Evolutionary conservation across 1,140 invertebrate genomes (phyloP).

Genomic region (Schlechtendalia chinensis): DNA sequence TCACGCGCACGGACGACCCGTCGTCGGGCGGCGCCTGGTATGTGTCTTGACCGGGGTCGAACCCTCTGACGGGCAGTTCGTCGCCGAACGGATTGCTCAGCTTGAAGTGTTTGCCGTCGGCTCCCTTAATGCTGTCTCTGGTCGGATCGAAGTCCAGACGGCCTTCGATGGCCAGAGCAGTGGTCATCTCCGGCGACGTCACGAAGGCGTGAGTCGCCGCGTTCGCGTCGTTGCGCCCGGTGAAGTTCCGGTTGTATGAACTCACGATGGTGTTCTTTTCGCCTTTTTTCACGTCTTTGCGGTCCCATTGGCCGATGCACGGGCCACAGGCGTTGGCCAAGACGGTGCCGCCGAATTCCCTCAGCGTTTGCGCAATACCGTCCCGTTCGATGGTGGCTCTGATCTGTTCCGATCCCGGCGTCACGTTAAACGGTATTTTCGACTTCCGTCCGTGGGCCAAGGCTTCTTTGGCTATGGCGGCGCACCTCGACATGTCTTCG

Average conservation of each 20-base stretch:
- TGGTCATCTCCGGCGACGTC: conserved; percentile 98
- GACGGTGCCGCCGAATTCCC: conserved; percentile 79
- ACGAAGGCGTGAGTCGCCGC: conserved; percentile 98
- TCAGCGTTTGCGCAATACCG: conserved; percentile 74
- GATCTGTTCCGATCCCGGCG: conserved; percentile 98
- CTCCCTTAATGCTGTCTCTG: conserved; percentile 75
- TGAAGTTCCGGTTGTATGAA: conserved; percentile 99
- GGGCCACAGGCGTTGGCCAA: conserved; percentile 98
- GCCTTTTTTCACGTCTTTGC: conserved; percentile 95
- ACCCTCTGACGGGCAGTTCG: conserved; percentile 88
- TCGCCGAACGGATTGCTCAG: conserved; percentile 87
- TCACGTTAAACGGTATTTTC: conserved; percentile 96
- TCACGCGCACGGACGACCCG: conserved; percentile 62
- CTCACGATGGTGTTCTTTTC: conserved; percentile 99
- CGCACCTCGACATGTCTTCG: conserved; percentile 98
- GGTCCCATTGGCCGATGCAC: conserved; percentile 99
- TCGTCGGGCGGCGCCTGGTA: conserved; percentile 85
- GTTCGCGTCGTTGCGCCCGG: conserved; percentile 97
- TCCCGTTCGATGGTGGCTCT: conserved; percentile 98
- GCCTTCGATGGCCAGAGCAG: conserved; percentile 90
- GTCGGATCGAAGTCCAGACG: conserved; percentile 92
- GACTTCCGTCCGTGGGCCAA: conserved; percentile 90
- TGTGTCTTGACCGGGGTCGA: conserved; percentile 96
- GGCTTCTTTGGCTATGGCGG: conserved; percentile 93
- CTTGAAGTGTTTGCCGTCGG: conserved; percentile 83